phyloP scores from a whole-genome alignment of 2,797 vertebrate genomes.

The Acropternis orthonyx region DNA sequence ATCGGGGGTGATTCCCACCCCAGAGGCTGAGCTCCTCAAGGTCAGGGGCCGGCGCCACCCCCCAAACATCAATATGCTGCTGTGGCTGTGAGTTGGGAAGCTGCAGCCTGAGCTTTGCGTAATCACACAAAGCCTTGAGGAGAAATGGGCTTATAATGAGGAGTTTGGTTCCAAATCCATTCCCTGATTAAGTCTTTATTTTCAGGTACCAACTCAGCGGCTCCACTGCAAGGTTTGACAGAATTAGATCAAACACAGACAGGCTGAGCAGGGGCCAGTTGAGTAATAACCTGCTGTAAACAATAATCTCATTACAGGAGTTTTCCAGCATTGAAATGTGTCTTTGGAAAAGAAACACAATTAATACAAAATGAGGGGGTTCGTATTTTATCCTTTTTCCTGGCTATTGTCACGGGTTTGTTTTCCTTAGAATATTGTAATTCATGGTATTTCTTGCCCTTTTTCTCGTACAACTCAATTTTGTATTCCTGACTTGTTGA shows the following conservation, averaged over 20 bases:
- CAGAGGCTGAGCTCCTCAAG: conserved; percentile 37
- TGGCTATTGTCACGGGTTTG: background rate
- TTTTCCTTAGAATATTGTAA: background rate
- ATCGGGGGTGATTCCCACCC: background rate
- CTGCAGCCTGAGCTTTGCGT: conserved; percentile 20
- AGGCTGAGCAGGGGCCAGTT: background rate
- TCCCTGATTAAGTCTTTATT: conserved; percentile 31
- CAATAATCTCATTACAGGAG: background rate
- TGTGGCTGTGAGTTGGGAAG: conserved; percentile 25
- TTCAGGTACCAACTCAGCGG: conserved; percentile 19
- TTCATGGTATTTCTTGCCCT: background rate
- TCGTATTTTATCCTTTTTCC: background rate
- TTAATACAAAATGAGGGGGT: background rate
- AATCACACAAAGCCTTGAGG: conserved; percentile 44
- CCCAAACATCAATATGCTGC: conserved; percentile 29
- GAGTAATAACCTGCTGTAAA: conserved; percentile 46
- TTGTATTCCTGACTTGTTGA: background rate
- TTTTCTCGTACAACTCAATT: background rate
- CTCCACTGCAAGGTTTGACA: background rate
- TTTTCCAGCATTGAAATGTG: background rate
- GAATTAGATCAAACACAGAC: conserved; percentile 14
- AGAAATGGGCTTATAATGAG: conserved; percentile 50
- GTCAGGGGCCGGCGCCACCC: conserved; percentile 1
- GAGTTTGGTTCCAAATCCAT: conserved; percentile 49
- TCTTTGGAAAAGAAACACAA: background rate